Evolutionary conservation across 1,140 invertebrate species (phyloP).

Genomic region (Pinna nobilis): DNA sequence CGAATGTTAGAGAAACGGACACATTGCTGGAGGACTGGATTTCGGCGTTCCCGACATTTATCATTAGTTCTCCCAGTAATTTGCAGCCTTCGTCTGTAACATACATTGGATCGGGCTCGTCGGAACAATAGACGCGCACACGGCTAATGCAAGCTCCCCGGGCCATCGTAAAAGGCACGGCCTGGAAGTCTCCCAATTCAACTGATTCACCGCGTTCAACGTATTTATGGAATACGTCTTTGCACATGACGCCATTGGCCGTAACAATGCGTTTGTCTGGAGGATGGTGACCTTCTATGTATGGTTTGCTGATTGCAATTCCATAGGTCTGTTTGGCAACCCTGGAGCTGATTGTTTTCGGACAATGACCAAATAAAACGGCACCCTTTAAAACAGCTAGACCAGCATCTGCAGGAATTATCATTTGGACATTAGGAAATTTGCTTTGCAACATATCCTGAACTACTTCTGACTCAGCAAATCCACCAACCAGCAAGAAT

Average conservation of each 20-base stretch:
- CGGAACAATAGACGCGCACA: slow-evolving; percentile 23
- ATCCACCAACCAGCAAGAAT: slow-evolving; percentile 42
- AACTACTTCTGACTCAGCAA: slow-evolving; percentile 40
- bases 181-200: slow-evolving; percentile 15
- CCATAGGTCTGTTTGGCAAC: slow-evolving; percentile 35
- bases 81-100: slow-evolving; percentile 33
- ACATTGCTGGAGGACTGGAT: slow-evolving; percentile 5
- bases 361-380: slow-evolving; percentile 36
- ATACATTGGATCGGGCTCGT: slow-evolving; percentile 23
- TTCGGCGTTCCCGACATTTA: slow-evolving; percentile 7
- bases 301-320: slow-evolving; percentile 36
- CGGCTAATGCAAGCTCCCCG: not conserved
- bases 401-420: slow-evolving; percentile 34
- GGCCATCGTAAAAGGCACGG: slow-evolving; percentile 31
- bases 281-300: slow-evolving; percentile 37
- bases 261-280: slow-evolving; percentile 1
- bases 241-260: slow-evolving; percentile 19
- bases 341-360: slow-evolving; percentile 18
- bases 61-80: slow-evolving; percentile 26
- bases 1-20: slow-evolving; percentile 33
- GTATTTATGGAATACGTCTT: slow-evolving; percentile 42
- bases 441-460: slow-evolving; percentile 34
- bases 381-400: slow-evolving; percentile 41
- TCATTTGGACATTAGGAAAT: slow-evolving; percentile 29
- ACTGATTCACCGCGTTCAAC: slow-evolving; percentile 35